These are phyloP conservation scores for Melieria crassipennis DNA, from an alignment of 2,888 invertebrate species.

Conservation along the genomic window DNA sequence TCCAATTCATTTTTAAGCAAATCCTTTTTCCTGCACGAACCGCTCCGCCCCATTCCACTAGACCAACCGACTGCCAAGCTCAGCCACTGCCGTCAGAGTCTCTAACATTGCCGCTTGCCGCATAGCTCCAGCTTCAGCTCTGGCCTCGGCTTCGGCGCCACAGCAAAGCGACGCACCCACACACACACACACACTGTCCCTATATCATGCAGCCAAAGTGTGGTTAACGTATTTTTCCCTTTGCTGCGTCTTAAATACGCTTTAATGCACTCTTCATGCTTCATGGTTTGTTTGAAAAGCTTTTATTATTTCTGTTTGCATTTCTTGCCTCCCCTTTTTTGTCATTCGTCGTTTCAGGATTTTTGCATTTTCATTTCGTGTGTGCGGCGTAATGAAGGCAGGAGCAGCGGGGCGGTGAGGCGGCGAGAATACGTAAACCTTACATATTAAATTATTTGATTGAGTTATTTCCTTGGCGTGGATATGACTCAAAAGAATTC, in stretches of 20 bases:
- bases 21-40: constrained; percentile 46
- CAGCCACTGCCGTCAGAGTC: too few species aligned
- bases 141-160: too few species aligned
- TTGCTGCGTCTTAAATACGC: constrained; percentile 24
- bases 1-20: constrained; percentile 54
- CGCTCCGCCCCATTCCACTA: background rate
- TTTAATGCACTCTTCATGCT: constrained; percentile 37
- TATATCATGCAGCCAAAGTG: constrained; percentile 24
- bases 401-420: background rate
- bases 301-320: constrained; percentile 14
- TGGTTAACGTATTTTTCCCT: constrained; percentile 34
- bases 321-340: too few species aligned
- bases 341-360: too few species aligned
- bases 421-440: background rate
- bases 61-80: too few species aligned
- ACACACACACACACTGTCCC: background rate
- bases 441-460: constrained; percentile 14
- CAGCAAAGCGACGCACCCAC: background rate
- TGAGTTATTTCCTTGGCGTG: constrained; percentile 9
- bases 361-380: too few species aligned
- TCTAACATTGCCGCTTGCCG: too few species aligned
- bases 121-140: background rate
- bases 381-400: too few species aligned
- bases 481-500: too few species aligned
- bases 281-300: constrained; percentile 37